Evolutionary conservation across 2,888 invertebrate species (phyloP), one percentile per base, ranked within the genome.

Genomic region (Chaetogeoica ovagalla): DNA sequence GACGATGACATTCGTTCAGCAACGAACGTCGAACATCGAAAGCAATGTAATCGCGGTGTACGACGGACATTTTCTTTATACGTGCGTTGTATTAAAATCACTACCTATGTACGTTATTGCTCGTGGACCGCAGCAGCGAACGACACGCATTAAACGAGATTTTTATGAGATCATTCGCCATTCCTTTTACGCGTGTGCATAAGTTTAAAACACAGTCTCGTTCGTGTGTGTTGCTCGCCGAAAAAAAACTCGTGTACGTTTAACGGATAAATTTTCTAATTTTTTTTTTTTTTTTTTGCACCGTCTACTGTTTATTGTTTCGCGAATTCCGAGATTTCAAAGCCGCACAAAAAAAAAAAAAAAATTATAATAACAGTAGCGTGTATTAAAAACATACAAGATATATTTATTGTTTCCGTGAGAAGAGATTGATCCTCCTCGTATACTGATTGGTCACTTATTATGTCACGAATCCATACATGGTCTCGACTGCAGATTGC

Each of bases 91-190:
- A 48, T 48, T 48, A 13, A 48, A 48, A 13, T 48, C 0, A n/a
- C n/a, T n/a, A n/a, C n/a, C n/a, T n/a, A n/a, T n/a, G n/a, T n/a
- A n/a, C n/a, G n/a, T n/a, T 48, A 48, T 48, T 13, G n/a, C 48
- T 48, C 30, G 15, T 11, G 60, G 21, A 2, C 15, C 9, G 48
- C 48, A 17, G 23, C 48, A 23, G 48, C n/a, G n/a, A n/a, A n/a
- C n/a, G n/a, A 30, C 48, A 48, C 19, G 19, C 72, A 19, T 62
- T 60, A 62, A n/a, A 72, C 62, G 62, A 62, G 48, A 60, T 72
- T 72, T 62, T 72, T 72, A 72, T 62, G 30, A 30, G 62, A 62
- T 72, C 39, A 21, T 62, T 62, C 48, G 30, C 48, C 43, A 48
- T 48, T 30, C 23, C 13, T n/a, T 55, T 19, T 13, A 37, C 8